Evolutionary conservation across 2,797 vertebrate genomes (phyloP).

Genomic region (Borostomias antarcticus): DNA sequence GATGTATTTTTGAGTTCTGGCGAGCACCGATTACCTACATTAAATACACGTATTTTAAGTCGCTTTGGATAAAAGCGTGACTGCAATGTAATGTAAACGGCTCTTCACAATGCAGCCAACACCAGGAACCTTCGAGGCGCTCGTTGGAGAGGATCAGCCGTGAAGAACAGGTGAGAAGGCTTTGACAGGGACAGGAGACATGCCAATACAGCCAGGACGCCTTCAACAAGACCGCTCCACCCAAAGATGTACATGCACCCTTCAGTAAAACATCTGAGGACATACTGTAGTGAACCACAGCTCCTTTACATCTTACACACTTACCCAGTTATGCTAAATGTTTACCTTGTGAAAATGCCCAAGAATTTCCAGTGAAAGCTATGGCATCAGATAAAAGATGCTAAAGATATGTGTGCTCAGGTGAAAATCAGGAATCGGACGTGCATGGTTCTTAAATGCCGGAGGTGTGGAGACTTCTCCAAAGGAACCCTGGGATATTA

Average conservation of each 20-base stretch:
- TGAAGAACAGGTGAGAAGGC: slow-evolving; percentile 2
- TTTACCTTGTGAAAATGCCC: neutral
- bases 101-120: slow-evolving; percentile 21
- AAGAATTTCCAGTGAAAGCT: neutral
- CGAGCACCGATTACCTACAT: too few relatives aligned
- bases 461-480: neutral
- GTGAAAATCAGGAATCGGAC: neutral
- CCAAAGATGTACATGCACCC: neutral
- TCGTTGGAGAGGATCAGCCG: neutral
- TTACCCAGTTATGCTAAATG: neutral
- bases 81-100: too few relatives aligned
- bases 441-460: neutral
- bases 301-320: too few relatives aligned
- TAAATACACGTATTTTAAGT: too few relatives aligned
- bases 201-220: too few relatives aligned
- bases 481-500: slow-evolving; percentile 7
- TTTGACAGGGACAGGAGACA: slow-evolving; percentile 9
- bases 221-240: neutral
- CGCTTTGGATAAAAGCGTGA: too few relatives aligned
- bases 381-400: neutral
- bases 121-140: slow-evolving; percentile 10
- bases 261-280: neutral
- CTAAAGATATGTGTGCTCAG: neutral
- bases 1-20: too few relatives aligned
- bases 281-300: too few relatives aligned